These are phyloP conservation scores for Micromys minutus DNA, from an alignment of 2,113 vertebrate genomes.

Conservation along the genomic window DNA sequence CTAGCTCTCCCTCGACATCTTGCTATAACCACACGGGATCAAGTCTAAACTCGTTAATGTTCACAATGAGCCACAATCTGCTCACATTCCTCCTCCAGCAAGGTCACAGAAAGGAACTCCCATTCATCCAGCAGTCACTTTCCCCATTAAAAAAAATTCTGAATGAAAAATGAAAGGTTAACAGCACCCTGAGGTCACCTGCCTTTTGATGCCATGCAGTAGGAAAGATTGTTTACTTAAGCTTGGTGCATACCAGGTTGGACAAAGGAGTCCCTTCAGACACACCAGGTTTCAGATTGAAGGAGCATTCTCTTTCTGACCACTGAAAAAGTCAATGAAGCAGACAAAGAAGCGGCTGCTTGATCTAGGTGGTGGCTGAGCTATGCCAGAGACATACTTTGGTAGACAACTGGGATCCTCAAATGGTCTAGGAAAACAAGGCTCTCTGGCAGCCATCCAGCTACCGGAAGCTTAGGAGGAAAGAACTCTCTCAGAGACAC, in stretches of 20 bases:
- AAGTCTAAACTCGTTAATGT: conserved; percentile 5
- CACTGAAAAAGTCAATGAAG: not conserved
- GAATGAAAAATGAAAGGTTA: not conserved
- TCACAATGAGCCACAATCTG: not conserved
- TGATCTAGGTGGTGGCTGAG: not conserved
- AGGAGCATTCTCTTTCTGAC: not conserved
- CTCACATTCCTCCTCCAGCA: not conserved
- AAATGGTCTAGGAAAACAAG: not conserved
- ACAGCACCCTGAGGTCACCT: not conserved
- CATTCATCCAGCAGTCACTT: not conserved
- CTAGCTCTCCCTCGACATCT: not conserved
- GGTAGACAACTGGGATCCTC: not conserved
- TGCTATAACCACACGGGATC: not conserved
- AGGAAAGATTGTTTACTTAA: not conserved
- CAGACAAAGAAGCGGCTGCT: not conserved
- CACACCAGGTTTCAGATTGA: not conserved
- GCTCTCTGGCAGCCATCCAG: not conserved
- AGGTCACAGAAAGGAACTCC: not conserved
- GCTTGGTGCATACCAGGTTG: not conserved
- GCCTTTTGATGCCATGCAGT: not conserved
- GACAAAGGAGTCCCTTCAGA: not conserved
- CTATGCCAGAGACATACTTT: not conserved
- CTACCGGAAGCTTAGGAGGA: not conserved
- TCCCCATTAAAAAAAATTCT: not conserved
- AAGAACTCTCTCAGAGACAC: not conserved